Conservation (phyloP, 2,888 invertebrate genomes). For the Rotaria macrura region DNA sequence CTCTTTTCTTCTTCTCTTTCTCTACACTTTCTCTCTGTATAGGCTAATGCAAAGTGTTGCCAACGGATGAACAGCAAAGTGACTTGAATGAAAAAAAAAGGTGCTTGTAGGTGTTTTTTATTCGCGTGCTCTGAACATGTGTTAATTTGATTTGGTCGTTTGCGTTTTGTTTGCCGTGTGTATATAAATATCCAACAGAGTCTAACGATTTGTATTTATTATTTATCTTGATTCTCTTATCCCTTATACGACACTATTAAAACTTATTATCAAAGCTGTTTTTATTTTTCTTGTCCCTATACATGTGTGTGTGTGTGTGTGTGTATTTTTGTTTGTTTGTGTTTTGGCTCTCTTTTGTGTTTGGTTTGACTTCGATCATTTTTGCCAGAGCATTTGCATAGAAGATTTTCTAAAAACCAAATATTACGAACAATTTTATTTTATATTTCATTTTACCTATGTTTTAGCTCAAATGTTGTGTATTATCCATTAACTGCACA, state of each 20-base stretch:
- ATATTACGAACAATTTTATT: neutral
- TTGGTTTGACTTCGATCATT: neutral
- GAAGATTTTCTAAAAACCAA: neutral
- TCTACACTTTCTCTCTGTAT: neutral
- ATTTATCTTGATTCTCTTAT: neutral
- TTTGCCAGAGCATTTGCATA: neutral
- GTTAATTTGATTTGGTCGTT: neutral
- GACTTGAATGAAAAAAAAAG: neutral
- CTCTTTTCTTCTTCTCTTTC: neutral
- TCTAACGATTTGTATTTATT: neutral
- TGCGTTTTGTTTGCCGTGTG: neutral
- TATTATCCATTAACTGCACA: neutral
- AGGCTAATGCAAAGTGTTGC: neutral
- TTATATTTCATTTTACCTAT: neutral
- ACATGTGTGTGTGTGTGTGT: neutral
- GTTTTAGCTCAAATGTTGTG: neutral
- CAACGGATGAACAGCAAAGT: neutral
- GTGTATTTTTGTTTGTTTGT: neutral
- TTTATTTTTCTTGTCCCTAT: neutral
- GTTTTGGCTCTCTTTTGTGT: slow-evolving; percentile 2
- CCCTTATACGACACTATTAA: neutral
- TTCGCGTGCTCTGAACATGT: neutral
- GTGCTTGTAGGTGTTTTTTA: neutral
- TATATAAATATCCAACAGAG: neutral
- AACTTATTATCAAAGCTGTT: neutral